phyloP scores from a whole-genome alignment of 2,888 invertebrate genomes.

The Arctia plantaginis region DNA sequence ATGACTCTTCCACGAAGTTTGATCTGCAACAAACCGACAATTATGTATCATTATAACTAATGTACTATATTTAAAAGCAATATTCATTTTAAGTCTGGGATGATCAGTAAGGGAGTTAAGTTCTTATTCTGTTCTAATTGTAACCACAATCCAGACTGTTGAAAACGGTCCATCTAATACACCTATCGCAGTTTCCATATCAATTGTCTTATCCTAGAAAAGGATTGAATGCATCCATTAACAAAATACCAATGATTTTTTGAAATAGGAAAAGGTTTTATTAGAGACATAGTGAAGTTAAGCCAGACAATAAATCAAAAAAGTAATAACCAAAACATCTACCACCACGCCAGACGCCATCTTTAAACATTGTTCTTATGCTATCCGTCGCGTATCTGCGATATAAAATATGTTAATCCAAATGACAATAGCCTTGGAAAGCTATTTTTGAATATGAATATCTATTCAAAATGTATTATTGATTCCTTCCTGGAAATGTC shows the following conservation, averaged over 20 bases:
- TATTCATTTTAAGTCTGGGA: too few relatives aligned
- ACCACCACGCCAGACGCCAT: slow-evolving; percentile 26
- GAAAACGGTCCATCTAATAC: background rate
- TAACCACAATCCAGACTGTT: background rate
- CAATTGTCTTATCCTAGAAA: background rate
- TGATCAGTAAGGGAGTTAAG: background rate
- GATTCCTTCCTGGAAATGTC: slow-evolving; percentile 8
- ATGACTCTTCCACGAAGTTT: slow-evolving; percentile 15
- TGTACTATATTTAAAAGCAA: background rate
- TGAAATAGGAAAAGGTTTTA: background rate
- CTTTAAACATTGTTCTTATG: slow-evolving; percentile 23
- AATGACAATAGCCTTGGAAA: slow-evolving; percentile 15
- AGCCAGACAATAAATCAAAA: background rate
- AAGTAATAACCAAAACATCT: background rate
- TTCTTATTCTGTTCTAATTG: background rate
- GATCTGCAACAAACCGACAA: background rate
- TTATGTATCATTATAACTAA: background rate
- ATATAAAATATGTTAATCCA: slow-evolving; percentile 40
- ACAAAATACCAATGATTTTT: background rate
- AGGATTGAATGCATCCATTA: background rate
- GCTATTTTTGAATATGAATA: slow-evolving; percentile 27
- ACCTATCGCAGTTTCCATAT: too few relatives aligned
- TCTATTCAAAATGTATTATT: slow-evolving; percentile 9
- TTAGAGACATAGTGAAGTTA: background rate
- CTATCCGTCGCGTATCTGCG: slow-evolving; percentile 23